Conservation (phyloP, 2,797 vertebrate species). For the Oryzias sinensis region DNA sequence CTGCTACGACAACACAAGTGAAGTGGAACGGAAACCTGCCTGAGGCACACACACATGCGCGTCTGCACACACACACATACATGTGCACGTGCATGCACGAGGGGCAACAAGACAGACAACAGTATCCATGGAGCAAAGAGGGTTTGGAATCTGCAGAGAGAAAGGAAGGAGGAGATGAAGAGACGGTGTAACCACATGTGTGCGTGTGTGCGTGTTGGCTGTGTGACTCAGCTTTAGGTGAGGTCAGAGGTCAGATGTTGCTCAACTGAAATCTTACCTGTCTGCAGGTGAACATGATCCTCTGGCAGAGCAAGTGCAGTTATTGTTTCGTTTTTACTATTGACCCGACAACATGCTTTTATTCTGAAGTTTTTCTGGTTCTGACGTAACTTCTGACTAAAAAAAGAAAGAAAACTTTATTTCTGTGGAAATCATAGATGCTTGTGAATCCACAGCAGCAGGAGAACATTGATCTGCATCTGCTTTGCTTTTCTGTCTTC, state of each 20-base stretch:
- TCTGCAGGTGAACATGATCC: slow-evolving; percentile 7
- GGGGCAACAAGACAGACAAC: slow-evolving; percentile 37
- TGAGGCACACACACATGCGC: slow-evolving; percentile 44
- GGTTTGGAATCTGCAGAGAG: slow-evolving; percentile 6
- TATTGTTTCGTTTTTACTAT: too few species aligned
- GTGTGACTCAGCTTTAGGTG: slow-evolving; percentile 27
- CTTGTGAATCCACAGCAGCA: too few species aligned
- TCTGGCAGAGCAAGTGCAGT: too few species aligned
- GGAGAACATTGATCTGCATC: too few species aligned
- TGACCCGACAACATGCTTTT: too few species aligned
- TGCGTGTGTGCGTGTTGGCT: slow-evolving; percentile 34
- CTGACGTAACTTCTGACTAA: too few species aligned
- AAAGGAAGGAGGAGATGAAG: slow-evolving; percentile 17
- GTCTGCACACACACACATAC: slow-evolving; percentile 37
- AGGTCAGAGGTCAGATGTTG: slow-evolving; percentile 51
- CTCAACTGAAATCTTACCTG: slow-evolving; percentile 44
- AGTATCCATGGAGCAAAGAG: slow-evolving; percentile 17
- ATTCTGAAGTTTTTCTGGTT: too few species aligned
- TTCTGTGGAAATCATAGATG: too few species aligned
- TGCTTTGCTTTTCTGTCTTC: too few species aligned
- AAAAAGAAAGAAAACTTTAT: too few species aligned
- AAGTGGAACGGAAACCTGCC: slow-evolving; percentile 70
- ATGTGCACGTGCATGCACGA: slow-evolving; percentile 32
- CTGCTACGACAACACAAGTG: slow-evolving; percentile 61
- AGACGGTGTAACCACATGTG: slow-evolving; percentile 14